Evolutionary conservation across 2,888 invertebrate genomes (phyloP).

Genomic region (Eristalinus sepulchralis): DNA sequence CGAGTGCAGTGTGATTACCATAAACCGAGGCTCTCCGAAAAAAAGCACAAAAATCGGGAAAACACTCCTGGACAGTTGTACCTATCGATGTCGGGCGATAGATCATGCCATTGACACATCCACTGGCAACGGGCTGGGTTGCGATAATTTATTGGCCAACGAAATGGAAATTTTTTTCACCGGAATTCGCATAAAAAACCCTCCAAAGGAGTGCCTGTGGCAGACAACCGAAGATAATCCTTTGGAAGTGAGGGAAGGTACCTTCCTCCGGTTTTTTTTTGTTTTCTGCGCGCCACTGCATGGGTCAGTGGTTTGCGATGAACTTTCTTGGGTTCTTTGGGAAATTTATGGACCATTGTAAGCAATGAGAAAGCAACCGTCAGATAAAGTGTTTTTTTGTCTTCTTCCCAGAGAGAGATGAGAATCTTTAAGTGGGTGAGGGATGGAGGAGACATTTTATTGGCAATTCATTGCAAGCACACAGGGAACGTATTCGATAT

Average conservation of each 20-base stretch:
- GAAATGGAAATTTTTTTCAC: background rate
- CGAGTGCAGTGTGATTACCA: background rate
- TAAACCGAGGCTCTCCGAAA: background rate
- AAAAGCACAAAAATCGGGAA: background rate
- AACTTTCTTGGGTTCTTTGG: conserved; percentile 6
- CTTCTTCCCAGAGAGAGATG: background rate
- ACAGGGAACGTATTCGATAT: too few species aligned
- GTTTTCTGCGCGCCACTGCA: conserved; percentile 36
- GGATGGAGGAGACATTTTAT: too few species aligned
- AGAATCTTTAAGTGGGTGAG: background rate
- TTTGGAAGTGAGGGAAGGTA: background rate
- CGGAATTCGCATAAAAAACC: background rate
- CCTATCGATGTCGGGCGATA: conserved; percentile 35
- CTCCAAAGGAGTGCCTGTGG: background rate
- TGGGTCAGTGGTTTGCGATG: conserved; percentile 39
- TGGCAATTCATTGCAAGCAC: too few species aligned
- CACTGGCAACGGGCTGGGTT: background rate
- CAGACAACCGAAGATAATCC: background rate
- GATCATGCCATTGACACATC: conserved; percentile 65
- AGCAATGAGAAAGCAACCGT: conserved; percentile 41
- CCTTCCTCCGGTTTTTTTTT: background rate
- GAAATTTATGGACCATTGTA: conserved; percentile 64
- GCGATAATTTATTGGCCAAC: background rate
- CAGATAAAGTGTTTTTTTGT: conserved; percentile 36
- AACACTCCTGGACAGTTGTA: background rate